Evolutionary conservation across 30 jellyfish, hydroid and myxozoan genomes (phyloP).

Genomic region (Aurelia coerulea): DNA sequence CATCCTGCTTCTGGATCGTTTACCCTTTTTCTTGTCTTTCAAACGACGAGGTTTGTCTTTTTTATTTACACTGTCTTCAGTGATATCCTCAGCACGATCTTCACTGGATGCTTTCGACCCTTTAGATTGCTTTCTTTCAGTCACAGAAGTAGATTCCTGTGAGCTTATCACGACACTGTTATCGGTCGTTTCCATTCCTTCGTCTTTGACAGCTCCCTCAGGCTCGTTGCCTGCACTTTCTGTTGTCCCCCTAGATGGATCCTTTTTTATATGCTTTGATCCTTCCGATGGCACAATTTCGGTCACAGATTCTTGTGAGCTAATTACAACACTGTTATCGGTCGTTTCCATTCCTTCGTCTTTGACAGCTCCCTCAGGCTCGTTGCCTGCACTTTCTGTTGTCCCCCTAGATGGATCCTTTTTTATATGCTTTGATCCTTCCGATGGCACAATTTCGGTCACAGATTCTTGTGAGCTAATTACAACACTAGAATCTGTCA

Average conservation of each 20-base stretch:
- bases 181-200: background rate
- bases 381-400: no score
- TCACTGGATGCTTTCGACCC: background rate
- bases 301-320: background rate
- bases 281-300: no score
- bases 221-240: no score
- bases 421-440: no score
- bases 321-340: background rate
- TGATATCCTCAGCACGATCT: background rate
- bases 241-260: no score
- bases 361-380: no score
- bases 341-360: background rate
- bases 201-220: no score
- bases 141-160: background rate
- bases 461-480: background rate
- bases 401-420: no score
- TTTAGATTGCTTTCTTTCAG: background rate
- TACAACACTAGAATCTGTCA: background rate
- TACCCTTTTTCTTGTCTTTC: background rate
- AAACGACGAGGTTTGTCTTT: background rate
- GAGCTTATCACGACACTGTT: background rate
- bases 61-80: background rate
- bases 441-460: no score
- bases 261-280: no score
- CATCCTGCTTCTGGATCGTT: background rate